These are phyloP conservation scores for Tenthredo scrophulariae DNA, from an alignment of 2,888 invertebrate genomes.

Conservation along the genomic window DNA sequence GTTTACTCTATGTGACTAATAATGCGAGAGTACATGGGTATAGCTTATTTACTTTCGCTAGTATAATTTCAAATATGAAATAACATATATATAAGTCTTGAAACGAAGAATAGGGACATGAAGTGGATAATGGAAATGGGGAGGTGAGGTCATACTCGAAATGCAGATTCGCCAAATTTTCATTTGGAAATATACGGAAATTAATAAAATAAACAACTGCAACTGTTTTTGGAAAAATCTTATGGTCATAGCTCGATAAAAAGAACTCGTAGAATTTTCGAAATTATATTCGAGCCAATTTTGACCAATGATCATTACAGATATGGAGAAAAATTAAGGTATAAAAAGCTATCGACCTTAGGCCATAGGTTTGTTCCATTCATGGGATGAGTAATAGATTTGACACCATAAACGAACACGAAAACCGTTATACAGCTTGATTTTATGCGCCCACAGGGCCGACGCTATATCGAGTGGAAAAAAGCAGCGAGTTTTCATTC, in stretches of 20 bases:
- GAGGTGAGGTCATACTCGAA: background rate
- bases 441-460: conserved; percentile 18
- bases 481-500: background rate
- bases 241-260: background rate
- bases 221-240: background rate
- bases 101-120: background rate
- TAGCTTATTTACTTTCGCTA: background rate
- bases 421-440: conserved; percentile 35
- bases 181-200: background rate
- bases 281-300: background rate
- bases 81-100: background rate
- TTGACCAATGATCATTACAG: background rate
- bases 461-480: background rate
- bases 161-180: background rate
- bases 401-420: background rate
- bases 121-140: no score
- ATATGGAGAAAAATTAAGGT: background rate
- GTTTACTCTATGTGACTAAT: conserved; percentile 18
- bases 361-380: background rate
- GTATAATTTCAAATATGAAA: background rate
- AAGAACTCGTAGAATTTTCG: background rate
- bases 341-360: background rate
- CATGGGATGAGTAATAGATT: background rate
- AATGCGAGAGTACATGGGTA: background rate
- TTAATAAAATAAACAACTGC: background rate